These are phyloP conservation scores for Odontomachus brunneus DNA, from an alignment of 1,140 invertebrate species.

Conservation along the genomic window DNA sequence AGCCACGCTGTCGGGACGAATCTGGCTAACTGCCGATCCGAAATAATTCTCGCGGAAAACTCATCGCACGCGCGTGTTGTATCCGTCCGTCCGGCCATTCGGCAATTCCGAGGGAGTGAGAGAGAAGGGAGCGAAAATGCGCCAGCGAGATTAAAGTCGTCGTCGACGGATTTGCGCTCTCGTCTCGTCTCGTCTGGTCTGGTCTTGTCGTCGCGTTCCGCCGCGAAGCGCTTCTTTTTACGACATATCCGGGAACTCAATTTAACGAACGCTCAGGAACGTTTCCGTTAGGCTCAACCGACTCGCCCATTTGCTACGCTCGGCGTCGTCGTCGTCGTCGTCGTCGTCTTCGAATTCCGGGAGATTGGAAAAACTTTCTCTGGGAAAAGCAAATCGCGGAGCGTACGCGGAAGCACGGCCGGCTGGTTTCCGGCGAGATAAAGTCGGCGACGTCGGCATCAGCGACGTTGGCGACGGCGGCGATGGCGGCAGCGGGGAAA, in stretches of 20 bases:
- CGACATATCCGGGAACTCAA: not conserved
- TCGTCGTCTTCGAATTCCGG: not conserved
- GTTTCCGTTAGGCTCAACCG: slow-evolving; percentile 3
- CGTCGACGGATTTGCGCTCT: not conserved
- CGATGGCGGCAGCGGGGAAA: not conserved
- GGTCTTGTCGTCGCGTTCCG: not conserved
- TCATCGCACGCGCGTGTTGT: not conserved
- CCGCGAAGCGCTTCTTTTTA: not conserved
- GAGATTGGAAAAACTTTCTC: slow-evolving; percentile 48
- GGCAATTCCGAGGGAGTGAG: too few species aligned
- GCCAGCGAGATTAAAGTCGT: slow-evolving; percentile 15
- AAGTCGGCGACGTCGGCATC: slow-evolving; percentile 1
- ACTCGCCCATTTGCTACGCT: not conserved
- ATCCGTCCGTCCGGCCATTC: not conserved
- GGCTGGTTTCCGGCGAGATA: slow-evolving; percentile 31
- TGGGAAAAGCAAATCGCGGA: slow-evolving; percentile 37
- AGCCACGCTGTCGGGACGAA: not conserved
- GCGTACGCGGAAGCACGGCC: not conserved
- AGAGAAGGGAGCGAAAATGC: not conserved
- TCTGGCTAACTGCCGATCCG: not conserved
- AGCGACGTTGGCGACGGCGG: too few species aligned
- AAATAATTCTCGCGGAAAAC: not conserved
- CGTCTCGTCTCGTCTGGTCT: not conserved
- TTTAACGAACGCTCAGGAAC: slow-evolving; percentile 16
- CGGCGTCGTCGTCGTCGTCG: slow-evolving; percentile 7